Evolutionary conservation across 2,797 vertebrate species (phyloP).

Genomic region (Eutrigla gurnardus): DNA sequence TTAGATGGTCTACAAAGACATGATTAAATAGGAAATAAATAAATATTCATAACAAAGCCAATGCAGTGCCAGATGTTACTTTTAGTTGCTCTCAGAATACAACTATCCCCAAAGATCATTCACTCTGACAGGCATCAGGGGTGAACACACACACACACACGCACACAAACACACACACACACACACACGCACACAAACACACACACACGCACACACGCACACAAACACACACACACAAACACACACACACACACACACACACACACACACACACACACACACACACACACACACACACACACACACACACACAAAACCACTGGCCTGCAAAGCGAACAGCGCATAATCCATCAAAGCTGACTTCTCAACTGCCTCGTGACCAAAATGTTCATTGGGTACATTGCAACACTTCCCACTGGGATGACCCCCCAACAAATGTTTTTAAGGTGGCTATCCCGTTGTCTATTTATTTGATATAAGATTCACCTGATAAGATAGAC

Average conservation of each 20-base stretch:
- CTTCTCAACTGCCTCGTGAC: constrained; percentile 52
- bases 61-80: constrained; percentile 75
- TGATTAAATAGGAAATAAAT: constrained; percentile 74
- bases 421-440: not conserved
- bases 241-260: constrained; percentile 29
- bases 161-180: constrained; percentile 32
- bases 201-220: constrained; percentile 26
- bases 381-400: constrained; percentile 41
- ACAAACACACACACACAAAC: constrained; percentile 26
- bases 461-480: constrained; percentile 55
- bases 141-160: constrained; percentile 40
- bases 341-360: constrained; percentile 70
- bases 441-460: constrained; percentile 46
- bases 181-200: constrained; percentile 15
- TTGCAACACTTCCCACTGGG: constrained; percentile 39
- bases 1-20: constrained; percentile 70
- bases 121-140: constrained; percentile 69
- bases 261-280: constrained; percentile 29
- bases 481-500: constrained; percentile 41
- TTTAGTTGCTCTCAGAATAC: constrained; percentile 64
- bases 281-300: constrained; percentile 18
- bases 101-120: constrained; percentile 65
- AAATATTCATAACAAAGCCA: constrained; percentile 73
- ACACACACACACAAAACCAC: constrained; percentile 2
- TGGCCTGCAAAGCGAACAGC: constrained; percentile 14